Base-by-base conservation (phyloP, 35 echinoderm and acorn worm species). In the Antedon bifida region DNA sequence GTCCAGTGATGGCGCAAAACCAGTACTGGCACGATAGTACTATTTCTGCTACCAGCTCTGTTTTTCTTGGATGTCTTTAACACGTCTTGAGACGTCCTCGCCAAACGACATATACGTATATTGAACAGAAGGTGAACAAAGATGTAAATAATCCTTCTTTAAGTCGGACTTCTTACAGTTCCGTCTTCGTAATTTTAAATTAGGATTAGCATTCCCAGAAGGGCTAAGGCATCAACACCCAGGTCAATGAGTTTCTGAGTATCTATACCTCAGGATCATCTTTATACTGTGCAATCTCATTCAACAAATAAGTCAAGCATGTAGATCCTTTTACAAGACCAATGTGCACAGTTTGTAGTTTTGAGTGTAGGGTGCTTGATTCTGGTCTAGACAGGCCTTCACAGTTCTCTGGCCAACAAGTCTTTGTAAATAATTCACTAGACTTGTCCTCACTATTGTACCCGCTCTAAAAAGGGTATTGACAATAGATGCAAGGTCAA, bases 11-110 rank as follows among this genome's bases (percentile, higher is more conserved):
- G 32, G 75, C 35, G 17, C 32, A 10, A 33, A 29, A 36, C 23
- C 30, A 30, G 82, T 31, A 35, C 30, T 75, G 29, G 74, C n/a
- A n/a, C n/a, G n/a, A 86, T 78, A 87, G 36, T 79, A 74, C 86
- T 77, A 28, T 39, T 82, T 31, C 28, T 39, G 16, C 30, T 82
- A 39, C 51, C 78, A 13, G 77, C n/a, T 34, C 36, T 88, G 56
- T 83, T 82, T 55, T 75, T 83, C 86, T 4, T 29, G 30, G 28
- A 88, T 89, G 51, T 84, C 82, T 32, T 79, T 35, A 23, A 84
- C 39, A 19, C 76, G 73, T 34, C 83, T 74, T 26, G 87, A 77
- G 31, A 89, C 46, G 64, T 84, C 39, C 74, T 89, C 87, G 5
- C 81, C 87, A 84, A 89, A 89, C 30, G 84, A 30, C 21, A 83